These are phyloP conservation scores for Polyploca ridens DNA, from an alignment of 2,888 invertebrate genomes.

Conservation along the genomic window DNA sequence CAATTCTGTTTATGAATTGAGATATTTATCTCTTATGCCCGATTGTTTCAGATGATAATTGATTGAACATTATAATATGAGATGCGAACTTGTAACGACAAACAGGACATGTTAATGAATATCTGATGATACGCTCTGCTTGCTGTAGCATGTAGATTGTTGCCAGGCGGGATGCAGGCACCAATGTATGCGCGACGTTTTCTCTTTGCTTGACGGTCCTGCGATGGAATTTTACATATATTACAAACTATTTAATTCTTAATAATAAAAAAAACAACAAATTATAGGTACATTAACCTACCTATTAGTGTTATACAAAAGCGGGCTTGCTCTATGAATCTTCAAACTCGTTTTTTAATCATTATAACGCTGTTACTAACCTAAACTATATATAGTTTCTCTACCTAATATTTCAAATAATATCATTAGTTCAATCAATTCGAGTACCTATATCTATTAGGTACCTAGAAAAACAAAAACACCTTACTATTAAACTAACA, in stretches of 20 bases:
- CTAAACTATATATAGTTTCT: too few species aligned
- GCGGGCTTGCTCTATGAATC: too few species aligned
- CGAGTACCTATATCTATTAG: too few species aligned
- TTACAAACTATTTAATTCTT: conserved; percentile 4
- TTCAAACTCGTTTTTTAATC: too few species aligned
- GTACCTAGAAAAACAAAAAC: too few species aligned
- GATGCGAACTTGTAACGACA: conserved; percentile 51
- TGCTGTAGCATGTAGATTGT: conserved; percentile 47
- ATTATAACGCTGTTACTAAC: too few species aligned
- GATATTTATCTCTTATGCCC: neutral
- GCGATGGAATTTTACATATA: conserved; percentile 28
- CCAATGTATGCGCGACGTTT: conserved; percentile 59
- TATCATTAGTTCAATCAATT: too few species aligned
- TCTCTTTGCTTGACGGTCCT: conserved; percentile 71
- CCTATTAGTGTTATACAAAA: too few species aligned
- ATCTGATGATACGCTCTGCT: conserved; percentile 42
- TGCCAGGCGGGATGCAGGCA: conserved; percentile 69
- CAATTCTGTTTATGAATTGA: neutral
- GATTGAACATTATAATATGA: conserved; percentile 31
- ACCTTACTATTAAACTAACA: too few species aligned
- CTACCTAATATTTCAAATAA: too few species aligned
- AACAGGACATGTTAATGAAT: conserved; percentile 46
- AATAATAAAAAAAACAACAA: neutral
- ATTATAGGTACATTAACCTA: neutral
- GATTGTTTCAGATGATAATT: neutral